Percentiles rank a stretch among this genome's conserved stretches.
Evolutionary conservation across 2,113 vertebrate species (phyloP).

Genomic region (Emydocephalus ijimae): DNA sequence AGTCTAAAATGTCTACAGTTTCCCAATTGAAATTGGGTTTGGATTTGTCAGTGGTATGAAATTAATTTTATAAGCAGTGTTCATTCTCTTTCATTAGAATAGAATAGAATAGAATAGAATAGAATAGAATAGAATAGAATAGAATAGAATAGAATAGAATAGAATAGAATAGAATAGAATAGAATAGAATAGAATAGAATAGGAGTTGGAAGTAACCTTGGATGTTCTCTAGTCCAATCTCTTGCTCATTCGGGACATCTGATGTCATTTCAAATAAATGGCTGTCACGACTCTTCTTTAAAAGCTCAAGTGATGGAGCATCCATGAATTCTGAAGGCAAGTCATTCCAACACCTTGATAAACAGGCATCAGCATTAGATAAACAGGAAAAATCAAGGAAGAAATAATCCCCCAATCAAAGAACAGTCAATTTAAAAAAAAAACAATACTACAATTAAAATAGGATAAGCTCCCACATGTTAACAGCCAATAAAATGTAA

Average conservation of each 20-base stretch:
- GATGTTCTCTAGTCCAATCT: background rate
- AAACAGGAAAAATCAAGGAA: background rate
- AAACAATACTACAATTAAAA: background rate
- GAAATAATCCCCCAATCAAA: background rate
- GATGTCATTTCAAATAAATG: background rate
- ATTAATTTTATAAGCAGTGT: background rate
- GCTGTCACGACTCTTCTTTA: background rate
- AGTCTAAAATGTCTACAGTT: background rate
- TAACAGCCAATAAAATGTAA: background rate
- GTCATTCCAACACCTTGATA: background rate
- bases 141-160: background rate
- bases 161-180: no score
- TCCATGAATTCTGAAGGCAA: background rate
- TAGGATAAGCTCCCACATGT: background rate
- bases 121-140: background rate
- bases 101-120: background rate
- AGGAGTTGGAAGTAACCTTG: background rate
- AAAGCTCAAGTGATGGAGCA: background rate
- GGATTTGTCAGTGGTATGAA: background rate
- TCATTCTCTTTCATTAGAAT: background rate
- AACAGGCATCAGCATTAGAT: background rate
- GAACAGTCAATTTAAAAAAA: background rate
- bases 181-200: background rate
- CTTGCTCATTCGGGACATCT: background rate
- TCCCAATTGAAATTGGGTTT: background rate